Percentiles rank a stretch among this genome's conserved stretches.
These are phyloP conservation scores for Achatina immaculata DNA, from an alignment of 1,140 invertebrate species.

Conservation along the genomic window DNA sequence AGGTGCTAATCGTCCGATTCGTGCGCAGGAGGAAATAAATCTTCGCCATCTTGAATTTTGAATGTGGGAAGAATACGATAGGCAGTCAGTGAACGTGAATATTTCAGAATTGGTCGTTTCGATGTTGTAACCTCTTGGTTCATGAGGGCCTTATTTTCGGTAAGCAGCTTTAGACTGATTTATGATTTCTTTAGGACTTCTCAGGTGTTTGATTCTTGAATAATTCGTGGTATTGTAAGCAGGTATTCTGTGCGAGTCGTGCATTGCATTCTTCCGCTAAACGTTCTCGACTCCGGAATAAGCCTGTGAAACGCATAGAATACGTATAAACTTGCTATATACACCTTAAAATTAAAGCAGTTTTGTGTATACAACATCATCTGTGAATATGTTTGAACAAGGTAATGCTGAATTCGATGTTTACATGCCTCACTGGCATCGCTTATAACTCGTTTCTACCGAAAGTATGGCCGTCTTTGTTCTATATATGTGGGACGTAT, in stretches of 20 bases:
- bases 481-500: no score
- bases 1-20: constrained; percentile 20
- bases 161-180: constrained; percentile 1
- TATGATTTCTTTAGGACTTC: neutral
- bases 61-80: constrained; percentile 25
- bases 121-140: constrained; percentile 24
- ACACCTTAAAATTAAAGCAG: no score
- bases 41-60: constrained; percentile 42
- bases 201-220: neutral
- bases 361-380: no score
- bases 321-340: no score
- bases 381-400: no score
- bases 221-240: neutral
- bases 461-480: no score
- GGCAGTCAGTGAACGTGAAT: neutral
- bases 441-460: no score
- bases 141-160: constrained; percentile 35
- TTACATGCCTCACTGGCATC: no score
- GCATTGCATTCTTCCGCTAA: neutral
- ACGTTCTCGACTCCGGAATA: no score
- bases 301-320: neutral
- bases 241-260: neutral
- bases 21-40: constrained; percentile 26
- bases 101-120: constrained; percentile 15
- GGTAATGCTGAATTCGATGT: no score